A percentile compares a stretch with the other conserved stretches of the same genome.
phyloP scores from a whole-genome alignment of 2,113 vertebrate species.

The Pimephales promelas region DNA sequence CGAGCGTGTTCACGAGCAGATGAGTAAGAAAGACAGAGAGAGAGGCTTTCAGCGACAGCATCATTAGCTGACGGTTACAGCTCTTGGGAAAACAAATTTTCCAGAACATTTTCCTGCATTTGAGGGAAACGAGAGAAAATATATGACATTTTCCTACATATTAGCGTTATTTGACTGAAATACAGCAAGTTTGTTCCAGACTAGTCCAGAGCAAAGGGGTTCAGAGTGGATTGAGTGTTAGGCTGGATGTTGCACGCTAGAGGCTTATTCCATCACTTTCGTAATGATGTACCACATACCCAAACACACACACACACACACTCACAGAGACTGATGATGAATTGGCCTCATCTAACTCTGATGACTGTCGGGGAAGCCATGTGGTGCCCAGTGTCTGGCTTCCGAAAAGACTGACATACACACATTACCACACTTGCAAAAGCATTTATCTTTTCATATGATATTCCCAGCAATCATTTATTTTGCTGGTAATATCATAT shows the following conservation, averaged over 20 bases:
- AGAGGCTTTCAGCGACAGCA: not conserved
- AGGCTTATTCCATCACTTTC: constrained; percentile 57
- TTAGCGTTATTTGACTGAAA: not conserved
- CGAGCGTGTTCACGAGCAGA: not conserved
- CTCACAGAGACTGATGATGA: constrained; percentile 51
- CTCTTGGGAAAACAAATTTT: constrained; percentile 20
- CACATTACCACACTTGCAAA: not conserved
- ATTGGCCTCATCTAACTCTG: constrained; percentile 58
- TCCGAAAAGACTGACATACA: constrained; percentile 46
- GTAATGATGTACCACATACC: constrained; percentile 47
- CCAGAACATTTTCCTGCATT: constrained; percentile 14
- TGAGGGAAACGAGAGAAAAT: not conserved
- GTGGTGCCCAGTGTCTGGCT: constrained; percentile 55
- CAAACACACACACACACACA: constrained; percentile 38
- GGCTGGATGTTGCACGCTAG: constrained; percentile 49
- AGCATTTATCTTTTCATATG: not conserved
- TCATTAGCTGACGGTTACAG: constrained; percentile 5
- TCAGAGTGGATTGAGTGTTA: constrained; percentile 39
- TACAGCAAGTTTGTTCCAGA: not conserved
- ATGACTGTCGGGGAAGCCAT: constrained; percentile 55
- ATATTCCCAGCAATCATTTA: constrained; percentile 2
- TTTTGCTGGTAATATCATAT: not conserved
- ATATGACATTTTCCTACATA: not conserved
- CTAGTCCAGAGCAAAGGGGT: not conserved
- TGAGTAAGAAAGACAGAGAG: constrained; percentile 28